phyloP scores from a whole-genome alignment of 2,888 invertebrate species.

The Autographa gamma region DNA sequence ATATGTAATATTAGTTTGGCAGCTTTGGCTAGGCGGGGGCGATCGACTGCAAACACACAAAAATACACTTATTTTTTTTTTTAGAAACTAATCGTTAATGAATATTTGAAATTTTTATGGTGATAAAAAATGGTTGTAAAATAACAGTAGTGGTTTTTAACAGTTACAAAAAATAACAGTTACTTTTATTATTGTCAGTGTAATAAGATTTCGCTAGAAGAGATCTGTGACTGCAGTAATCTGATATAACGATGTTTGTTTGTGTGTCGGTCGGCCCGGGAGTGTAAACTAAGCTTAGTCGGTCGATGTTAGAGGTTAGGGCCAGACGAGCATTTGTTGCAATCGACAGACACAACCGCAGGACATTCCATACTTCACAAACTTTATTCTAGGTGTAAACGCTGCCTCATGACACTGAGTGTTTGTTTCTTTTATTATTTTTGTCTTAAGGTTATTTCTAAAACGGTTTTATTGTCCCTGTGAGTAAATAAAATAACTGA shows the following conservation, averaged over 20 bases:
- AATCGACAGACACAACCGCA: slow-evolving; percentile 43
- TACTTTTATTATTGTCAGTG: background rate
- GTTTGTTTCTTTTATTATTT: slow-evolving; percentile 67
- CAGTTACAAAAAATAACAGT: background rate
- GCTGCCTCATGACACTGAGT: slow-evolving; percentile 78
- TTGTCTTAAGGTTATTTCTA: slow-evolving; percentile 61
- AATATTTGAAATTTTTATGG: background rate
- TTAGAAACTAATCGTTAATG: background rate
- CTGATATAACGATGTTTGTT: background rate
- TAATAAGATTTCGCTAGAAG: background rate
- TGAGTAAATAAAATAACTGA: slow-evolving; percentile 30
- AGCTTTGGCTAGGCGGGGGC: slow-evolving; percentile 62
- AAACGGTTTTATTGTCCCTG: slow-evolving; percentile 53
- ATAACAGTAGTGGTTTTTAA: background rate
- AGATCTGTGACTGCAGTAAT: background rate
- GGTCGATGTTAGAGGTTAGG: slow-evolving; percentile 75
- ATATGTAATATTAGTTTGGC: slow-evolving; percentile 63
- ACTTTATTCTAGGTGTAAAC: slow-evolving; percentile 65
- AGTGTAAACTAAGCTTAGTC: slow-evolving; percentile 66
- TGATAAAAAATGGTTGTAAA: slow-evolving; percentile 9
- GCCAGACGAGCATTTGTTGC: slow-evolving; percentile 77
- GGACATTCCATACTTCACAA: slow-evolving; percentile 83
- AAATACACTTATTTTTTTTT: background rate
- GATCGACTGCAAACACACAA: slow-evolving; percentile 9
- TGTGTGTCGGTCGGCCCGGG: slow-evolving; percentile 47